Conservation (phyloP, 2,888 invertebrate species). For the Ormyrus nitidulus region DNA sequence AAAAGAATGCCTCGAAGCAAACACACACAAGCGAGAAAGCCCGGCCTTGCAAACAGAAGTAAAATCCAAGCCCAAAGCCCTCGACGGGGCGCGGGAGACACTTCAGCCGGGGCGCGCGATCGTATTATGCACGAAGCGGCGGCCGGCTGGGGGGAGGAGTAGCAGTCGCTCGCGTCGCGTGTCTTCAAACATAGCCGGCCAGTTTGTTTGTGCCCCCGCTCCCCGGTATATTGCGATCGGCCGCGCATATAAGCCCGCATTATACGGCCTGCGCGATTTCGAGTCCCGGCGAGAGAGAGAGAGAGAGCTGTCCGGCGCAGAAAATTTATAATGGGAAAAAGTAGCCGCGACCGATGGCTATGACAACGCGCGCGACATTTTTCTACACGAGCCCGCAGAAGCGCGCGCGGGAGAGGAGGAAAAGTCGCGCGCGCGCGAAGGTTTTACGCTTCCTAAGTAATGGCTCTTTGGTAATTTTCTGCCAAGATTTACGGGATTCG, state of each 20-base stretch:
- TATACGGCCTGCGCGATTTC: conserved; percentile 50
- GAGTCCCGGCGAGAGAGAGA: conserved; percentile 25
- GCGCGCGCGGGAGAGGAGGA: not conserved
- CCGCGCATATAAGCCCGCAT: conserved; percentile 10
- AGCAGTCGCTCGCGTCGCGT: conserved; percentile 1
- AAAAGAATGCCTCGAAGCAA: too few species aligned
- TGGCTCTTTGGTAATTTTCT: conserved; percentile 53
- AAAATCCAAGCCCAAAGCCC: too few species aligned
- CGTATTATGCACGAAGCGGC: not conserved
- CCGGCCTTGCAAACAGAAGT: too few species aligned
- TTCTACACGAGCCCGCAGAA: not conserved
- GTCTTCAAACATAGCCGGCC: not conserved
- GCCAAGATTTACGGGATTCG: conserved; percentile 54
- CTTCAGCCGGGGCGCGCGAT: not conserved
- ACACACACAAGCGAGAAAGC: too few species aligned
- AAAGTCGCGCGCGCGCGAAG: conserved; percentile 37
- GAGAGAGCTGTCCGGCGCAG: conserved; percentile 64
- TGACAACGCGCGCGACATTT: conserved; percentile 51
- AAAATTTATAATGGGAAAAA: conserved; percentile 69
- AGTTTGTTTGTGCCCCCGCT: too few species aligned
- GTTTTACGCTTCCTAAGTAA: conserved; percentile 53
- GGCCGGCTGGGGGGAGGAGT: too few species aligned
- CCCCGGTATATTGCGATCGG: not conserved
- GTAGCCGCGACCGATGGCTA: conserved; percentile 44
- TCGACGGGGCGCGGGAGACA: too few species aligned